Evolutionary conservation across 2,113 vertebrate species (phyloP).

Genomic region (Dromiciops gliroides): DNA sequence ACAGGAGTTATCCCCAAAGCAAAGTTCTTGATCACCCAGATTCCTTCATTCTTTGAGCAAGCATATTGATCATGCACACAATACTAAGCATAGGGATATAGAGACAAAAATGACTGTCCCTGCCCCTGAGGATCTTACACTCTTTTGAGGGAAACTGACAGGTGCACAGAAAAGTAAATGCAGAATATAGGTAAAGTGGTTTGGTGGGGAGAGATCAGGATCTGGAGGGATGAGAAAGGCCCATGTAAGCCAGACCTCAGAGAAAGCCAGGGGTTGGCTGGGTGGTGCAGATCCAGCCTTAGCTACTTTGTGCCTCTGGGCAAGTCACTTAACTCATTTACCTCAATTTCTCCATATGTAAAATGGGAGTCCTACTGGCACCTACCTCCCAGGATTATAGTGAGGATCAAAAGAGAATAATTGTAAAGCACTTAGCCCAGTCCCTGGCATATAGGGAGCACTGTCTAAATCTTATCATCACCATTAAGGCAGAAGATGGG

Average conservation of each 20-base stretch:
- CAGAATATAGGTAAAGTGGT: not conserved
- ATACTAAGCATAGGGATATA: not conserved
- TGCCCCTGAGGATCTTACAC: not conserved
- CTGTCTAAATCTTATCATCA: not conserved
- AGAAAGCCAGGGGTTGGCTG: not conserved
- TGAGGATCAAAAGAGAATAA: not conserved
- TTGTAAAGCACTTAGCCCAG: not conserved
- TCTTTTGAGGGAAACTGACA: too few relatives aligned
- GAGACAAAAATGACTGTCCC: not conserved
- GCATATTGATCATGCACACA: not conserved
- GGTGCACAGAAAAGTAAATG: not conserved
- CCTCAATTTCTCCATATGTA: not conserved
- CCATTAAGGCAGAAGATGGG: not conserved
- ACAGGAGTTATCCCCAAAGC: not conserved
- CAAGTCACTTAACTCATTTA: not conserved
- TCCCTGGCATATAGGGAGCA: not conserved
- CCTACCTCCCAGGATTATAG: not conserved
- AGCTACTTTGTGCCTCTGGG: not conserved
- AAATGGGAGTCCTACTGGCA: not conserved
- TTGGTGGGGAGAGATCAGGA: too few relatives aligned
- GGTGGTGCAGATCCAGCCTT: not conserved
- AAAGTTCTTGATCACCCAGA: not conserved
- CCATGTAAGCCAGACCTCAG: not conserved
- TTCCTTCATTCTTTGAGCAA: not conserved
- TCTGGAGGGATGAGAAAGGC: not conserved